Conservation (phyloP, 2,113 vertebrate species). For the Mastomys natalensis region DNA sequence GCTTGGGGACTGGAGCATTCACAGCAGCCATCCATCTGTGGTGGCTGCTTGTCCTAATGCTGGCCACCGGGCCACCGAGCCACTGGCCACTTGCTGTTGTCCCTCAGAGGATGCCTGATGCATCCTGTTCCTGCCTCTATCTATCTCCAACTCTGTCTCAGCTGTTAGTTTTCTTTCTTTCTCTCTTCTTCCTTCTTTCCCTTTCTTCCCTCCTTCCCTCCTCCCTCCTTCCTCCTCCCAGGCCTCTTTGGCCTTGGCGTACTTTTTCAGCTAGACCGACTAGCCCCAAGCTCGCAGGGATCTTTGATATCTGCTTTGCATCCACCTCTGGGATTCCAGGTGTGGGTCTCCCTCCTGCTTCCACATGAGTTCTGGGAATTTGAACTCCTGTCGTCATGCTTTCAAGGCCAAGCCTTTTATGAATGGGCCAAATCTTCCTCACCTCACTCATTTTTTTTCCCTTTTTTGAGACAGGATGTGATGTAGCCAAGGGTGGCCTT, state of each 20-base stretch:
- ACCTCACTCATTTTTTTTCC: no score
- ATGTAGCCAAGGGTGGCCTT: neutral
- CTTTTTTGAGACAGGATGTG: neutral
- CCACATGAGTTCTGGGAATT: neutral
- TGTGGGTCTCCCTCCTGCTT: no score
- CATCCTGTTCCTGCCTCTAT: fast-evolving
- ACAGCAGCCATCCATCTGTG: constrained; percentile 83
- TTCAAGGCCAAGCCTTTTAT: neutral
- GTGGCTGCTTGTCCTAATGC: constrained; percentile 70
- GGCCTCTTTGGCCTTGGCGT: neutral
- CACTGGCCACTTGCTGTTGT: neutral
- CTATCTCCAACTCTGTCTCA: neutral
- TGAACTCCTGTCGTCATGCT: neutral
- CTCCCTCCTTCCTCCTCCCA: neutral
- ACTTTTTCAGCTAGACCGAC: neutral
- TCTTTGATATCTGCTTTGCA: no score
- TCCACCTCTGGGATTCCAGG: neutral
- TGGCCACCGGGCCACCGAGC: constrained; percentile 34
- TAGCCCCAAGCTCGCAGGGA: neutral
- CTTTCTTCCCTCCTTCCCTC: neutral
- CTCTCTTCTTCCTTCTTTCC: neutral
- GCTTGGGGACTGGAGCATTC: constrained; percentile 76
- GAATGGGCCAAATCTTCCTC: neutral
- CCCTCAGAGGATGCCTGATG: neutral
- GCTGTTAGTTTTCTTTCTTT: fast-evolving